phyloP scores from a whole-genome alignment of 92 coral and sea anemone species.

The Umimayanthus kanabou region DNA sequence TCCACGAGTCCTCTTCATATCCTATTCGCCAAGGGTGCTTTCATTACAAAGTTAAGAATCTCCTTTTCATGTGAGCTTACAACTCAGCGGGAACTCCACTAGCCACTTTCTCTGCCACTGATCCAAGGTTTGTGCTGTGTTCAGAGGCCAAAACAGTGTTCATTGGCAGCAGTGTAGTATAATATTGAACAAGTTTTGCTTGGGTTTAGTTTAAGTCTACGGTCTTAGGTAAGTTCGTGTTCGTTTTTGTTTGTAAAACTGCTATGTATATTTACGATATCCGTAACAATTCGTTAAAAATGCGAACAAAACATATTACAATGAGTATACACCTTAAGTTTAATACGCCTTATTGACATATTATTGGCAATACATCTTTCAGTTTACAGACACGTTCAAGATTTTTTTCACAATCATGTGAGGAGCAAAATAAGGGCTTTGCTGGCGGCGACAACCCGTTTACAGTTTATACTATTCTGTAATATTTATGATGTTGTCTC shows the following conservation, averaged over 20 bases:
- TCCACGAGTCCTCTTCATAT: not conserved
- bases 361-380: not conserved
- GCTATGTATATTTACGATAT: no score
- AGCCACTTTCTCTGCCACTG: not conserved
- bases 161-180: no score
- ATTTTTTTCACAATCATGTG: no score
- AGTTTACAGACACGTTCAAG: not conserved
- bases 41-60: not conserved
- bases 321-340: not conserved
- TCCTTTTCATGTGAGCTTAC: not conserved
- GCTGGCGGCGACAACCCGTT: no score
- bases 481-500: no score
- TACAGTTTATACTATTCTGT: no score
- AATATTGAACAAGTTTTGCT: not conserved
- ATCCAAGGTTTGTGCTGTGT: not conserved
- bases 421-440: no score
- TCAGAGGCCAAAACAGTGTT: not conserved
- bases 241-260: not conserved
- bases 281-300: not conserved
- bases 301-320: not conserved
- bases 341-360: not conserved
- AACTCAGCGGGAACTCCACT: not conserved
- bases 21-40: not conserved
- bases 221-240: not conserved
- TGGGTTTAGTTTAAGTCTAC: not conserved